Percentiles rank a stretch among this genome's conserved stretches.
Evolutionary conservation across 2,888 invertebrate species (phyloP).

Genomic region (Anoncus sp.): DNA sequence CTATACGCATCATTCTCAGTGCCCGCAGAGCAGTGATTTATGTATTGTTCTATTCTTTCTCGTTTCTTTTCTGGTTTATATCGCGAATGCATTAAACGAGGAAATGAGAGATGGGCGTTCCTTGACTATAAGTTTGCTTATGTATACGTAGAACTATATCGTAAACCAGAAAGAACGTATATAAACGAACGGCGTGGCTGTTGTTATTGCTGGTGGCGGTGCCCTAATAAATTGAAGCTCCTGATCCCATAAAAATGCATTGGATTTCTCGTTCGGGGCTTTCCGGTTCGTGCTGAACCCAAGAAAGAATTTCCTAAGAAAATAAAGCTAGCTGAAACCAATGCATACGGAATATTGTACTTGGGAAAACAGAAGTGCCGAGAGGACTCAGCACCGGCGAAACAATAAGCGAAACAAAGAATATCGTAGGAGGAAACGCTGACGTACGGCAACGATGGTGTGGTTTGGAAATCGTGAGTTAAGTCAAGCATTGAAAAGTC

Average conservation of each 20-base stretch:
- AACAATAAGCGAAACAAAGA: constrained; percentile 48
- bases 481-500: constrained; percentile 53
- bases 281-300: constrained; percentile 37
- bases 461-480: constrained; percentile 35
- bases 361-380: constrained; percentile 52
- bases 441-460: constrained; percentile 8
- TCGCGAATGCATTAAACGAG: constrained; percentile 75
- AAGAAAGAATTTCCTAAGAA: constrained; percentile 67
- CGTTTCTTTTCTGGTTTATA: constrained; percentile 64
- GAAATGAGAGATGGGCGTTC: constrained; percentile 54
- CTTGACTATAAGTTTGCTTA: constrained; percentile 32
- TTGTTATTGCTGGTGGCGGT: constrained; percentile 55
- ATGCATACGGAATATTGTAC: constrained; percentile 73
- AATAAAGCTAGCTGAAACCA: constrained; percentile 71
- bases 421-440: constrained; percentile 35
- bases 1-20: constrained; percentile 69
- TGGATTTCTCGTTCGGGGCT: constrained; percentile 69
- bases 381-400: constrained; percentile 18
- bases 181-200: constrained; percentile 66
- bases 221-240: constrained; percentile 77
- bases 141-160: constrained; percentile 51
- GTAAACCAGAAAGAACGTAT: constrained; percentile 63
- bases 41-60: constrained; percentile 75
- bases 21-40: constrained; percentile 74
- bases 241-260: constrained; percentile 80